phyloP scores from a whole-genome alignment of 2,888 invertebrate species.

The Syritta pipiens region DNA sequence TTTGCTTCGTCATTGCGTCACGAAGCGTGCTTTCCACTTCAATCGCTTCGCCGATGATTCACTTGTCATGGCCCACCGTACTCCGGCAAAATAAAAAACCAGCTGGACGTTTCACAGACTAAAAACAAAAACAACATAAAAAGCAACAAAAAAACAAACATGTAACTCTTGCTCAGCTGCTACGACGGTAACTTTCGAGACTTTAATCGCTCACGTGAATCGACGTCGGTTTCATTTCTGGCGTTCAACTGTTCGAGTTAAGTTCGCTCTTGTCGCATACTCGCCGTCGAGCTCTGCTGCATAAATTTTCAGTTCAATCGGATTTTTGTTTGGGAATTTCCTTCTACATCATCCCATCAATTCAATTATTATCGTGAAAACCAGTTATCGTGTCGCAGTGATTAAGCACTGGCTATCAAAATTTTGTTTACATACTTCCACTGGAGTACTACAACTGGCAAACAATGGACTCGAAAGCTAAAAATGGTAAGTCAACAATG shows the following conservation, averaged over 20 bases:
- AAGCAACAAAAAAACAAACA: background rate
- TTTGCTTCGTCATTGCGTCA: no score
- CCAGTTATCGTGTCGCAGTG: conserved; percentile 16
- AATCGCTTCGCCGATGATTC: conserved; percentile 17
- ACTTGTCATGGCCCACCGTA: background rate
- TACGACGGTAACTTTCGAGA: conserved; percentile 34
- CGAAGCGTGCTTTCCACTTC: no score
- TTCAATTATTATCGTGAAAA: no score
- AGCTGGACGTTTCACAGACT: background rate
- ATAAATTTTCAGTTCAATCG: conserved; percentile 3
- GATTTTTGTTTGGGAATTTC: background rate
- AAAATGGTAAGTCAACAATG: conserved; percentile 23
- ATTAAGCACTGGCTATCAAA: background rate
- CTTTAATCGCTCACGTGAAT: conserved; percentile 36
- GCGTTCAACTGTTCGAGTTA: conserved; percentile 14
- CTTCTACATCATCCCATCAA: background rate
- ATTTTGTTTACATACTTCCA: background rate
- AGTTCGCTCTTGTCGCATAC: no score
- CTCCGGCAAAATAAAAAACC: background rate
- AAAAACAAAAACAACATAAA: conserved; percentile 4
- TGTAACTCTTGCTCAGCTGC: conserved; percentile 10
- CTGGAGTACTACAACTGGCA: background rate
- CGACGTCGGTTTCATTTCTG: conserved; percentile 42
- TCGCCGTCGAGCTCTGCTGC: background rate
- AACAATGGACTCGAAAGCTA: conserved; percentile 10